Conservation (phyloP, 2,797 vertebrate species). For the Emys orbicularis region DNA sequence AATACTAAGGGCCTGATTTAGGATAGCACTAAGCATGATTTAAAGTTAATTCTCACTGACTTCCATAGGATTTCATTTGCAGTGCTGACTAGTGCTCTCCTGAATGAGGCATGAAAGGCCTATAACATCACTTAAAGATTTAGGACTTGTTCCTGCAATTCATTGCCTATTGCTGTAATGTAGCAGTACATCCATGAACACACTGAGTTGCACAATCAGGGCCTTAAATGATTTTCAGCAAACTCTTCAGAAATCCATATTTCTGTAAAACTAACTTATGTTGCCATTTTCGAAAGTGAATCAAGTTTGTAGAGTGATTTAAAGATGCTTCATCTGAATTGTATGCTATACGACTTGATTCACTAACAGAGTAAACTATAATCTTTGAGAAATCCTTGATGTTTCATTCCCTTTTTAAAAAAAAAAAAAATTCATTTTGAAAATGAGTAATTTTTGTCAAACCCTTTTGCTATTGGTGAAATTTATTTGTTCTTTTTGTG, state of each 20-base stretch:
- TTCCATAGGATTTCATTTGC: background rate
- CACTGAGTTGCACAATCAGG: background rate
- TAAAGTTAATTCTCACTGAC: background rate
- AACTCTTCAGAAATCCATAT: background rate
- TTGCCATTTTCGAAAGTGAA: background rate
- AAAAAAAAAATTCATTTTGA: background rate
- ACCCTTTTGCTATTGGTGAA: constrained; percentile 36
- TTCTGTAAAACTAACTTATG: background rate
- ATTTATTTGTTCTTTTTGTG: background rate
- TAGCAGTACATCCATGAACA: background rate
- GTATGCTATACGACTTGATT: background rate
- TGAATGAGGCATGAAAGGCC: background rate
- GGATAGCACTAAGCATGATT: background rate
- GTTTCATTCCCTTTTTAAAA: background rate
- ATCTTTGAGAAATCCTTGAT: background rate
- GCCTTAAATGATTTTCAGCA: background rate
- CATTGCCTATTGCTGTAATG: background rate
- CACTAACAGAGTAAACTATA: background rate
- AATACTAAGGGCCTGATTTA: background rate
- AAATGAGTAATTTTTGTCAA: background rate
- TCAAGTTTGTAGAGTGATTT: background rate
- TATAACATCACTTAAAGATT: background rate
- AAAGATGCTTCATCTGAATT: background rate
- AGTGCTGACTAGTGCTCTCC: background rate
- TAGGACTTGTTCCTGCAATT: background rate